A percentile compares a stretch with the other conserved stretches of the same genome.
These are phyloP conservation scores for Acropora tenuis DNA, from an alignment of 64 coral and sea anemone genomes.

Conservation along the genomic window DNA sequence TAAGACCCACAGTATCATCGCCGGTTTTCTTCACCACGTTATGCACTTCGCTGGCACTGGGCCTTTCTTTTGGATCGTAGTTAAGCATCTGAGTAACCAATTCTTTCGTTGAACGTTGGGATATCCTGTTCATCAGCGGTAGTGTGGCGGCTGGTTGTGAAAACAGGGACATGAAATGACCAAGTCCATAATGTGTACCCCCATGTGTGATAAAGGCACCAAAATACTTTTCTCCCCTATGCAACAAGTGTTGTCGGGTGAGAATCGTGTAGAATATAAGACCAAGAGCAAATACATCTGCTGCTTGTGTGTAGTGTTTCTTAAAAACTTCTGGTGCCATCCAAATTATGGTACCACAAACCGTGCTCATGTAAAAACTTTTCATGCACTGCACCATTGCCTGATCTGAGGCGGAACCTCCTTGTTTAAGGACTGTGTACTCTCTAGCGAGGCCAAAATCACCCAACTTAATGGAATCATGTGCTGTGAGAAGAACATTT, in stretches of 20 bases:
- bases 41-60: background rate
- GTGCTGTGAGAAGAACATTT: constrained; percentile 22
- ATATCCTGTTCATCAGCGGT: background rate
- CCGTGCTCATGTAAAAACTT: constrained; percentile 29
- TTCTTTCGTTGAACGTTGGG: background rate
- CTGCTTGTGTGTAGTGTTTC: constrained; percentile 55
- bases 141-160: background rate
- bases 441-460: constrained; percentile 51
- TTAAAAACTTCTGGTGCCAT: constrained; percentile 66
- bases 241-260: background rate
- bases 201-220: constrained; percentile 32
- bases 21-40: no score
- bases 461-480: constrained; percentile 6
- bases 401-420: background rate
- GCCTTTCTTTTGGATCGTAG: constrained; percentile 8
- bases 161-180: background rate
- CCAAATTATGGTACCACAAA: constrained; percentile 29
- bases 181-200: background rate
- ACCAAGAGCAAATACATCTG: constrained; percentile 64
- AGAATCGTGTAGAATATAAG: constrained; percentile 34
- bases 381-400: background rate
- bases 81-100: constrained; percentile 7
- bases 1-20: no score
- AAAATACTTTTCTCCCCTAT: background rate
- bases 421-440: constrained; percentile 7